These are phyloP conservation scores for Boloria selene DNA, from an alignment of 2,888 invertebrate genomes.

Conservation along the genomic window DNA sequence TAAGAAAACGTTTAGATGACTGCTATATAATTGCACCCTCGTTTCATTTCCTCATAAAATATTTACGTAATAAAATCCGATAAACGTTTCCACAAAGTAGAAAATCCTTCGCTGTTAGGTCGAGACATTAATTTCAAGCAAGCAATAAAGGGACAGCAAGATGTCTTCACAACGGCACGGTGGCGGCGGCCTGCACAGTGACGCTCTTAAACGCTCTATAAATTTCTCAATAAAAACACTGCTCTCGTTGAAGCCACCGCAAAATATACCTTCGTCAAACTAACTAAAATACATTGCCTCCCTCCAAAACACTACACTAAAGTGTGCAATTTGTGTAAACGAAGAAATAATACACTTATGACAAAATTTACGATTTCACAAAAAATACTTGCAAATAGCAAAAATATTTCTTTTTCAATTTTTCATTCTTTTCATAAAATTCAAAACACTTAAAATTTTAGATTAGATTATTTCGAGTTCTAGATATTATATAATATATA, in stretches of 20 bases:
- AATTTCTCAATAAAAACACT: conserved; percentile 74
- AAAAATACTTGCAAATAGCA: conserved; percentile 52
- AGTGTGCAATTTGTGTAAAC: conserved; percentile 70
- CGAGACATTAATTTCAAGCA: conserved; percentile 79
- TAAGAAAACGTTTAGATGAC: conserved; percentile 4
- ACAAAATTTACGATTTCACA: conserved; percentile 67
- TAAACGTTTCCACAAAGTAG: conserved; percentile 74
- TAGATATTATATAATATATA: too few species aligned
- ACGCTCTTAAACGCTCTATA: conserved; percentile 73
- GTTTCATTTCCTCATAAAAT: conserved; percentile 62
- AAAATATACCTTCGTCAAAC: conserved; percentile 61
- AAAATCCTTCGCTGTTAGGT: conserved; percentile 69
- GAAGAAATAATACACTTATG: conserved; percentile 76
- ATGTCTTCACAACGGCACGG: conserved; percentile 63
- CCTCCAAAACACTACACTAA: conserved; percentile 48
- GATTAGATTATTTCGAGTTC: too few species aligned
- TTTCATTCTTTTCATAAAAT: conserved; percentile 52
- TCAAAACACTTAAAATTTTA: conserved; percentile 30
- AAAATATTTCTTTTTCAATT: conserved; percentile 38
- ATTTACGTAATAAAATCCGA: conserved; percentile 71
- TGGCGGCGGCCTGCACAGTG: conserved; percentile 50
- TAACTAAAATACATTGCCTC: conserved; percentile 52
- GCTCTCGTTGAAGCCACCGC: conserved; percentile 46
- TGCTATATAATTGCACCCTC: conserved; percentile 32
- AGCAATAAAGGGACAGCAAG: conserved; percentile 78